A percentile compares a stretch with the other conserved stretches of the same genome.
Conservation (phyloP, 1,140 invertebrate genomes). For the Glomeris maerens region DNA sequence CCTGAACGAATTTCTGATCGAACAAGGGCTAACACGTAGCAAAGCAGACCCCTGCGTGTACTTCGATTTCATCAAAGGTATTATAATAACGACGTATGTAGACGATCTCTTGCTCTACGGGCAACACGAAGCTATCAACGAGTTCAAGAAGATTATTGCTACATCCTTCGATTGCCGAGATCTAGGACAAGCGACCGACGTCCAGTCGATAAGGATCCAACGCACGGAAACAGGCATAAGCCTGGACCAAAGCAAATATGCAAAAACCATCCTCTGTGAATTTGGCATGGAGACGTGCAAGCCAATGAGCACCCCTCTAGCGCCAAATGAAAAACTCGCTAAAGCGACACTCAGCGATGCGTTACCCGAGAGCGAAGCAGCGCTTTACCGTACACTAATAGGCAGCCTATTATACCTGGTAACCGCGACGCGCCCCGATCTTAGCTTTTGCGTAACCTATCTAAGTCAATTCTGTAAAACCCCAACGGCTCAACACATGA, state of each 20-base stretch:
- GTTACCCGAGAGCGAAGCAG: no score
- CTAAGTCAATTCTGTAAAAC: no score
- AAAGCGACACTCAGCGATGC: no score
- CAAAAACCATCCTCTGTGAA: background rate
- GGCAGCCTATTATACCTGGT: no score
- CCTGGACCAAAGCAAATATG: background rate
- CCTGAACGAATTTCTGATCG: background rate
- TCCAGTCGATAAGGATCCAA: background rate
- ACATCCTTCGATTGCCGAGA: background rate
- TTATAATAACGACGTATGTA: background rate
- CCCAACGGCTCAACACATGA: background rate
- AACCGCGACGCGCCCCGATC: no score
- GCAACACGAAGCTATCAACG: background rate
- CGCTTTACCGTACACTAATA: no score
- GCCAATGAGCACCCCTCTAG: background rate
- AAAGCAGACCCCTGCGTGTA: background rate
- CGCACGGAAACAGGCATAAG: background rate
- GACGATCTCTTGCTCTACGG: background rate
- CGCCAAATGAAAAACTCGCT: background rate
- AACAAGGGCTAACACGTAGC: background rate
- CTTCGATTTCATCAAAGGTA: background rate
- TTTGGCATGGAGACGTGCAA: background rate
- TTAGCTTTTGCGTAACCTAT: no score
- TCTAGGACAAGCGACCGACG: background rate
- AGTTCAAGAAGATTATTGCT: background rate